Conservation (phyloP, 1,140 invertebrate genomes). For the Paracyclopina nana region DNA sequence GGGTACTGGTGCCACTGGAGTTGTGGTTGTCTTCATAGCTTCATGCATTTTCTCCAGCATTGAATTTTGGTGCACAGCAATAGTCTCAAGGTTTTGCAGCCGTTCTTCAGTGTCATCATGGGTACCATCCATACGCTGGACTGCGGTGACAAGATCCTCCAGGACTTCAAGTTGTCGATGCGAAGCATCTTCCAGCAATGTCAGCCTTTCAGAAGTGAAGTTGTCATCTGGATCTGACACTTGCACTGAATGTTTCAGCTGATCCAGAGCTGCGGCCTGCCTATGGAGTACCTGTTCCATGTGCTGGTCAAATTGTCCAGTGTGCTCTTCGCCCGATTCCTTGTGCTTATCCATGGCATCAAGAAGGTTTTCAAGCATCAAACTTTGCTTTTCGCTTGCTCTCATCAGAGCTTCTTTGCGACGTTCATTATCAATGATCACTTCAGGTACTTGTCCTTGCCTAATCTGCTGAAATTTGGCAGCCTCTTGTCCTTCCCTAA, state of each 20-base stretch:
- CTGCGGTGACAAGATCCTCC: neutral
- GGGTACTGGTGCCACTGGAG: too few species aligned
- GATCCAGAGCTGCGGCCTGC: neutral
- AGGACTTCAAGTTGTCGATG: slow-evolving; percentile 1
- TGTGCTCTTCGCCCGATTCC: neutral
- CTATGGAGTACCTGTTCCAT: neutral
- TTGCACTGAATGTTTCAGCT: neutral
- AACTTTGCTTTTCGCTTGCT: neutral
- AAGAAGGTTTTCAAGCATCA: neutral
- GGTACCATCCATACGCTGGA: neutral
- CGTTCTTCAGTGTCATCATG: neutral
- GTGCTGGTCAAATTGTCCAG: neutral
- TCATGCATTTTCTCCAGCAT: too few species aligned
- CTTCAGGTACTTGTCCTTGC: too few species aligned
- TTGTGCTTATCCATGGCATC: neutral
- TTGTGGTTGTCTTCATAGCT: too few species aligned
- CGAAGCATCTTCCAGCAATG: neutral
- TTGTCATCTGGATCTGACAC: neutral
- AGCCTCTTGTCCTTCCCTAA: too few species aligned
- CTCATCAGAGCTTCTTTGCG: neutral
- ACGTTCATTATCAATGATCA: neutral
- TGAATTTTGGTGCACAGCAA: neutral
- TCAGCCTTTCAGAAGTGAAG: neutral
- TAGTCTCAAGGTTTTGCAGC: neutral
- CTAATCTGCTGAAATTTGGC: too few species aligned